These are phyloP conservation scores for Hemiprocne comata DNA, from an alignment of 2,113 vertebrate species.

Conservation along the genomic window DNA sequence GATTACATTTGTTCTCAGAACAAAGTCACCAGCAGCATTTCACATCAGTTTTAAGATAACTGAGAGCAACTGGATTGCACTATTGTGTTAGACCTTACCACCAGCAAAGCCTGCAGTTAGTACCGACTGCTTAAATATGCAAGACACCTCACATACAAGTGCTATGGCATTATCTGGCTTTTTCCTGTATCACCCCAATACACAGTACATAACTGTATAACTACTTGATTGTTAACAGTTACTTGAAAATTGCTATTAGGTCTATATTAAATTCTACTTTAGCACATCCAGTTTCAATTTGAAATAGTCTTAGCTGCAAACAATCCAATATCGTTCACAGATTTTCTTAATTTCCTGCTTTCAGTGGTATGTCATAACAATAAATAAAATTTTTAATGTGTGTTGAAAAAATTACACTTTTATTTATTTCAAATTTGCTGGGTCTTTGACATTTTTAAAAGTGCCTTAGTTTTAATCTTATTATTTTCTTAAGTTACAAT, in stretches of 20 bases:
- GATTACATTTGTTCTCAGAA: not conserved
- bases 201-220: too few relatives aligned
- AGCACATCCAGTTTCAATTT: not conserved
- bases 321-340: not conserved
- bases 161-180: not conserved
- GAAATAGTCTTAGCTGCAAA: not conserved
- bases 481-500: not conserved
- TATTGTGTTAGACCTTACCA: not conserved
- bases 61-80: not conserved
- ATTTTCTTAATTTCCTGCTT: not conserved
- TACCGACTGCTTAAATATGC: not conserved
- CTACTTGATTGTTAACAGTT: not conserved
- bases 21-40: not conserved
- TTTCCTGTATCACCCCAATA: not conserved
- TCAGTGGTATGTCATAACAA: not conserved
- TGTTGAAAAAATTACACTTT: not conserved
- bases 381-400: not conserved
- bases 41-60: not conserved
- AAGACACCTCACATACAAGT: not conserved
- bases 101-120: not conserved
- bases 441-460: not conserved
- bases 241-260: not conserved
- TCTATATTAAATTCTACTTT: not conserved
- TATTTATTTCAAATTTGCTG: not conserved
- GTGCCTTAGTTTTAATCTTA: not conserved